These are phyloP conservation scores for Raillietiella orientalis DNA, from an alignment of 2,888 invertebrate species.

Conservation along the genomic window DNA sequence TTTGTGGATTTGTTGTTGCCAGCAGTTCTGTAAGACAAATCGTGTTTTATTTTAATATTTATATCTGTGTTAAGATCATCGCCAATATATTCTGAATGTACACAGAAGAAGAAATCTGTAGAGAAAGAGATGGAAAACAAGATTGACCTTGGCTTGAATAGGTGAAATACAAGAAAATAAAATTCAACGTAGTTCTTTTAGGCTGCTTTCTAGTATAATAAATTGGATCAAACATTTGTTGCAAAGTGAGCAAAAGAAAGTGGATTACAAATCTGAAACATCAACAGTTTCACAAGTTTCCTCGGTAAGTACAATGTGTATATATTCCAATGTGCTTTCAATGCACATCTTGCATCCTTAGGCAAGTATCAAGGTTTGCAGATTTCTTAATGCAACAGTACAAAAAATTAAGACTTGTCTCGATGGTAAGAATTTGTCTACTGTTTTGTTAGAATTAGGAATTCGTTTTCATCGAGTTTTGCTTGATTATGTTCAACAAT, in stretches of 20 bases:
- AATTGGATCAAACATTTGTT: constrained; percentile 71
- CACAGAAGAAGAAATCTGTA: constrained; percentile 49
- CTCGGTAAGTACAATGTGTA: constrained; percentile 28
- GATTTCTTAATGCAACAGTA: constrained; percentile 40
- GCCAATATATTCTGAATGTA: constrained; percentile 53
- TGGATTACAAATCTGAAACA: constrained; percentile 34
- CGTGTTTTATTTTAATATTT: too few relatives aligned
- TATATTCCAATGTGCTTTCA: background rate
- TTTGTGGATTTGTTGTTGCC: constrained; percentile 65
- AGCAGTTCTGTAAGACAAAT: constrained; percentile 33
- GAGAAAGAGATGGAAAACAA: constrained; percentile 69
- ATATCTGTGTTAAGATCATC: constrained; percentile 27
- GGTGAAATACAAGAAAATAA: constrained; percentile 7
- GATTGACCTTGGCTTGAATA: constrained; percentile 36
- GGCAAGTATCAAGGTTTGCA: constrained; percentile 55
- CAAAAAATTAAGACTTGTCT: constrained; percentile 42
- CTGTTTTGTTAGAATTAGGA: constrained; percentile 59
- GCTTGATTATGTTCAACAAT: constrained; percentile 74
- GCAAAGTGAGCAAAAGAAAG: constrained; percentile 74
- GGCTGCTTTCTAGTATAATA: constrained; percentile 46
- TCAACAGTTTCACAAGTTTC: constrained; percentile 30
- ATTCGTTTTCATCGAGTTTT: constrained; percentile 69
- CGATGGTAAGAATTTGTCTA: constrained; percentile 70
- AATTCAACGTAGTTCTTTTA: constrained; percentile 3
- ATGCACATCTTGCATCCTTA: constrained; percentile 14